Evolutionary conservation across 1,140 invertebrate genomes (phyloP).

Genomic region (Pseudomyrmex sp.): DNA sequence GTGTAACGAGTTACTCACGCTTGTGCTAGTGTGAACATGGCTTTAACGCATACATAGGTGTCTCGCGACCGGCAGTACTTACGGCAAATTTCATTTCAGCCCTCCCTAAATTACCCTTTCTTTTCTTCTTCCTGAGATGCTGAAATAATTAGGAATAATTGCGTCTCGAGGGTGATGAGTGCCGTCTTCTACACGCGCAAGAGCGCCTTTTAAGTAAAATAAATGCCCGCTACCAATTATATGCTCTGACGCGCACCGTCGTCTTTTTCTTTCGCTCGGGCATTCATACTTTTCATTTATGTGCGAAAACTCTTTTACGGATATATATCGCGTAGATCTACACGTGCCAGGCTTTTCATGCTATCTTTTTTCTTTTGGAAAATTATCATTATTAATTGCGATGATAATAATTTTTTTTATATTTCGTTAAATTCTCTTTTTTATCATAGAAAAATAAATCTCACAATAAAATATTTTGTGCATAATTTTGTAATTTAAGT

Average conservation of each 20-base stretch:
- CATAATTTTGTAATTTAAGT: background rate
- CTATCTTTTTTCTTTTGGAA: too few relatives aligned
- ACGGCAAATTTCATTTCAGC: constrained; percentile 47
- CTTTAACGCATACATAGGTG: constrained; percentile 18
- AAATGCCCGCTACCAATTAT: constrained; percentile 60
- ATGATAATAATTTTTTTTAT: background rate
- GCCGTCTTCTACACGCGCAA: constrained; percentile 50
- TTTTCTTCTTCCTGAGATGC: constrained; percentile 41
- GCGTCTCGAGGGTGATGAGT: constrained; percentile 69
- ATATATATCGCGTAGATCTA: too few relatives aligned
- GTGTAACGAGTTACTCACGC: constrained; percentile 14
- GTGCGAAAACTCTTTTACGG: background rate
- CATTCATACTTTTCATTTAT: background rate
- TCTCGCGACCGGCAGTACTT: constrained; percentile 39
- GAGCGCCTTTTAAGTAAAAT: constrained; percentile 65
- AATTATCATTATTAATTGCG: too few relatives aligned
- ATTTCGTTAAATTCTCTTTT: background rate
- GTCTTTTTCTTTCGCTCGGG: background rate
- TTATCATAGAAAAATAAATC: background rate
- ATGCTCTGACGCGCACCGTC: background rate
- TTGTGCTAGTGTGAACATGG: constrained; percentile 16
- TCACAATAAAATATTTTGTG: background rate
- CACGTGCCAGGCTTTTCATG: background rate
- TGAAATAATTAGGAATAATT: constrained; percentile 73
- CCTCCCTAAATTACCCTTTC: constrained; percentile 35